Conservation (phyloP, 2,888 invertebrate species). For the Operophtera brumata region DNA sequence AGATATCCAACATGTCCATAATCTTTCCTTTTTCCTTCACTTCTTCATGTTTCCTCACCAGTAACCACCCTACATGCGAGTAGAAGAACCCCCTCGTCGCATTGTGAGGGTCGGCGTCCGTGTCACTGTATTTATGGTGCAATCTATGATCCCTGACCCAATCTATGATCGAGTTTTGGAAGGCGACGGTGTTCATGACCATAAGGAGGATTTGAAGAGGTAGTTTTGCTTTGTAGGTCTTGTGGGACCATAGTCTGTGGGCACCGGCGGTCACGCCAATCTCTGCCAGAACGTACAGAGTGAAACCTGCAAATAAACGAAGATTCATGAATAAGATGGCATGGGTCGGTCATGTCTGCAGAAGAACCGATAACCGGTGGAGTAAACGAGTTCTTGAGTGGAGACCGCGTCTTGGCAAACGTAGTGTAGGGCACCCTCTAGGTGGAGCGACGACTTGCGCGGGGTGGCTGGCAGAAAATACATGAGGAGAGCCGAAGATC, state of each 20-base stretch:
- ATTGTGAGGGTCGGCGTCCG: constrained; percentile 82
- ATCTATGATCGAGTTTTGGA: constrained; percentile 77
- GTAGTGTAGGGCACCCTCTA: too few species aligned
- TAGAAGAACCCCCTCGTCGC: constrained; percentile 90
- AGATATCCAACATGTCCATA: constrained; percentile 86
- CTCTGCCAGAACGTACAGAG: constrained; percentile 37
- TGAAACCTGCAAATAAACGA: constrained; percentile 32
- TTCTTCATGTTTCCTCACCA: constrained; percentile 87
- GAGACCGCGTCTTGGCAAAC: too few species aligned
- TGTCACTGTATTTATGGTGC: constrained; percentile 84
- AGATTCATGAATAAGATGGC: neutral
- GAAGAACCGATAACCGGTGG: too few species aligned
- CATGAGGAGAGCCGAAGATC: too few species aligned
- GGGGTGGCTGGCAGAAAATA: too few species aligned
- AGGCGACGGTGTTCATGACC: constrained; percentile 47
- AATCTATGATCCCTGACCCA: constrained; percentile 84
- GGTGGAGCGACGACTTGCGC: too few species aligned
- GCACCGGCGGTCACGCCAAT: constrained; percentile 52
- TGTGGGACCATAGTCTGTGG: constrained; percentile 52
- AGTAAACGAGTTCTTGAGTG: too few species aligned
- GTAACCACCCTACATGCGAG: constrained; percentile 91
- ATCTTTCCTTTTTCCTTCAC: constrained; percentile 84
- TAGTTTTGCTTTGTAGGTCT: constrained; percentile 48
- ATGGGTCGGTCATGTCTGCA: too few species aligned
- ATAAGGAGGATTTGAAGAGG: constrained; percentile 51